These are phyloP conservation scores for Leptosomus discolor DNA, from an alignment of 2,113 vertebrate species.

Conservation along the genomic window DNA sequence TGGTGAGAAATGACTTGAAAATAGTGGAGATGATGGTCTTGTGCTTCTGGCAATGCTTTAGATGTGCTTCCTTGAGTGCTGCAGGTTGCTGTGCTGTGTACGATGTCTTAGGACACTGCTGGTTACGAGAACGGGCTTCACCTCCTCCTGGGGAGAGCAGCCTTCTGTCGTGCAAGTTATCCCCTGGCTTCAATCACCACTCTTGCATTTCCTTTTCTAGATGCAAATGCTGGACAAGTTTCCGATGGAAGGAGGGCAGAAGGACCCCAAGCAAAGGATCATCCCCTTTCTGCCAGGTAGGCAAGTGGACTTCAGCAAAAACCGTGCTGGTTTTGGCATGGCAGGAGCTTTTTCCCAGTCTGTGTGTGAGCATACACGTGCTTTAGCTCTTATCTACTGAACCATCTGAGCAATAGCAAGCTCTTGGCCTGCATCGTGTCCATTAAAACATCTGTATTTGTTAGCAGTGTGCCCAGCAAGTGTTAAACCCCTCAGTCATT, in stretches of 20 bases:
- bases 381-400: neutral
- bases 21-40: neutral
- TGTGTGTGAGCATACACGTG: neutral
- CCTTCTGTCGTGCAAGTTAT: neutral
- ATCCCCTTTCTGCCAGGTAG: slow-evolving; percentile 97
- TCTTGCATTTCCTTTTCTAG: slow-evolving; percentile 67
- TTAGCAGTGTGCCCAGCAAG: neutral
- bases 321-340: accelerated
- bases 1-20: neutral
- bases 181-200: neutral
- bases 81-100: neutral
- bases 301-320: neutral
- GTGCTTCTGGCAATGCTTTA: neutral
- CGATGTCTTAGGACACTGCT: neutral
- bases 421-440: neutral
- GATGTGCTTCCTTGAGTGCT: neutral
- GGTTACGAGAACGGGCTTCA: neutral
- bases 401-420: neutral
- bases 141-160: neutral
- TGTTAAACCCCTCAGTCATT: neutral
- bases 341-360: neutral
- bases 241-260: slow-evolving; percentile 97
- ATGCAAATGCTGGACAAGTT: slow-evolving; percentile 99
- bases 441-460: neutral
- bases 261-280: slow-evolving; percentile 96